Percentiles rank a stretch among this genome's conserved stretches.
Evolutionary conservation across 2,888 invertebrate genomes (phyloP).

Genomic region (Lathronympha strigana): DNA sequence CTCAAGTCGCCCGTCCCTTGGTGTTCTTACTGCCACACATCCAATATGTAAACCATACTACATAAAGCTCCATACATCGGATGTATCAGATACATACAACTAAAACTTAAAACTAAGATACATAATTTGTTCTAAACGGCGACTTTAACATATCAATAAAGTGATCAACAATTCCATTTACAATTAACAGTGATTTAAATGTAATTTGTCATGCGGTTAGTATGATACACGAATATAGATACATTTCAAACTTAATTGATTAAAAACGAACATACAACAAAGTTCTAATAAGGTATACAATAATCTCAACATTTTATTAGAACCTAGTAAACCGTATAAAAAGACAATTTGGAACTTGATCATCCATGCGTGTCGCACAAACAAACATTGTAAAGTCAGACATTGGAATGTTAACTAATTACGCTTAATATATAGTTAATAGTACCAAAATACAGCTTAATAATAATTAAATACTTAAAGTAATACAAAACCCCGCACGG

Average conservation of each 20-base stretch:
- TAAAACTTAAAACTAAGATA: slow-evolving; percentile 57
- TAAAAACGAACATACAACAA: slow-evolving; percentile 38
- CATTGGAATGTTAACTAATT: slow-evolving; percentile 77
- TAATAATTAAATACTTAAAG: slow-evolving; percentile 69
- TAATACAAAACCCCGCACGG: slow-evolving; percentile 36
- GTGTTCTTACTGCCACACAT: slow-evolving; percentile 55
- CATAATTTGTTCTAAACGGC: slow-evolving; percentile 69
- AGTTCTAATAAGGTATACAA: slow-evolving; percentile 33
- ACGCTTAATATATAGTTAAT: slow-evolving; percentile 67
- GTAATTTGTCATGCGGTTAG: slow-evolving; percentile 78
- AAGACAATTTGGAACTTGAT: slow-evolving; percentile 24
- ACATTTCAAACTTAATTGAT: slow-evolving; percentile 39
- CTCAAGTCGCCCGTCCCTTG: slow-evolving; percentile 61
- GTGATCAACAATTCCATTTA: slow-evolving; percentile 62
- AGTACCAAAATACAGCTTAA: slow-evolving; percentile 74
- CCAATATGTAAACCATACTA: slow-evolving; percentile 50
- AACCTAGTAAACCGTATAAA: slow-evolving; percentile 37
- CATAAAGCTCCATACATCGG: slow-evolving; percentile 38
- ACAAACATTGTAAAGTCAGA: slow-evolving; percentile 27
- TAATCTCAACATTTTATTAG: slow-evolving; percentile 40
- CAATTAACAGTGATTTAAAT: slow-evolving; percentile 56
- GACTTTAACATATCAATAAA: slow-evolving; percentile 52
- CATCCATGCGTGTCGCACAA: slow-evolving; percentile 35
- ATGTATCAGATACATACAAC: slow-evolving; percentile 44
- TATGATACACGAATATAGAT: slow-evolving; percentile 49